A percentile compares a stretch with the other conserved stretches of the same genome.
Evolutionary conservation across 2,888 invertebrate genomes (phyloP).

Genomic region (Hirtodrosophila trivittata): DNA sequence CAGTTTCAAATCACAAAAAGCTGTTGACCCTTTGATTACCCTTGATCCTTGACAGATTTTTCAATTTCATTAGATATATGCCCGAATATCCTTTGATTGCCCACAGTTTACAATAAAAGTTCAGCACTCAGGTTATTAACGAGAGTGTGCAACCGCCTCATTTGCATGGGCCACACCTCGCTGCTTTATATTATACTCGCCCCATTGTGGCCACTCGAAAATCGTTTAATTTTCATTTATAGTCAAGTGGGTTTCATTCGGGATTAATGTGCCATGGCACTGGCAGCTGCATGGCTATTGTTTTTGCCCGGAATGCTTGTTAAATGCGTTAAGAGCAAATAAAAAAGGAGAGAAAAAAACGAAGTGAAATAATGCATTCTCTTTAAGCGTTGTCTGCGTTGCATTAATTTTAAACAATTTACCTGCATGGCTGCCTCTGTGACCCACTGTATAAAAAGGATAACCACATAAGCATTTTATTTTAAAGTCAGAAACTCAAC

Average conservation of each 20-base stretch:
- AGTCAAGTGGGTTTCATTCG: conserved; percentile 65
- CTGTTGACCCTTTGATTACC: too few relatives aligned
- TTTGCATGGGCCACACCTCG: conserved; percentile 12
- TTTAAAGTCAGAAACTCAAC: conserved; percentile 61
- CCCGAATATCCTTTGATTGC: background rate
- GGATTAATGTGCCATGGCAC: conserved; percentile 68
- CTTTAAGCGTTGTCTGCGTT: conserved; percentile 66
- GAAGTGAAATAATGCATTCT: conserved; percentile 53
- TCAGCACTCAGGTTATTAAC: conserved; percentile 37
- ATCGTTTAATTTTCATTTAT: conserved; percentile 81
- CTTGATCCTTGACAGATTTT: too few relatives aligned
- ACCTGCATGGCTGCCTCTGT: conserved; percentile 54
- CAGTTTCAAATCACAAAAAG: too few relatives aligned
- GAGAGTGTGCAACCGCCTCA: conserved; percentile 19
- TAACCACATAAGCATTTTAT: conserved; percentile 60
- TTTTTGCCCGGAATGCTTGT: conserved; percentile 39
- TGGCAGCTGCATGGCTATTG: conserved; percentile 46
- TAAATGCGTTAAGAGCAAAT: conserved; percentile 61
- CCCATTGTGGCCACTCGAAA: conserved; percentile 67
- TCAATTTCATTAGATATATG: too few relatives aligned
- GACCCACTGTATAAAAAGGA: conserved; percentile 1
- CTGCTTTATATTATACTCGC: conserved; percentile 19
- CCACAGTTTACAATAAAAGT: background rate
- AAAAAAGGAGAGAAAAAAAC: conserved; percentile 19
- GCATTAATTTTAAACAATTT: conserved; percentile 76